Conservation (phyloP, 2,113 vertebrate species). For the Gracilinanus agilis region DNA sequence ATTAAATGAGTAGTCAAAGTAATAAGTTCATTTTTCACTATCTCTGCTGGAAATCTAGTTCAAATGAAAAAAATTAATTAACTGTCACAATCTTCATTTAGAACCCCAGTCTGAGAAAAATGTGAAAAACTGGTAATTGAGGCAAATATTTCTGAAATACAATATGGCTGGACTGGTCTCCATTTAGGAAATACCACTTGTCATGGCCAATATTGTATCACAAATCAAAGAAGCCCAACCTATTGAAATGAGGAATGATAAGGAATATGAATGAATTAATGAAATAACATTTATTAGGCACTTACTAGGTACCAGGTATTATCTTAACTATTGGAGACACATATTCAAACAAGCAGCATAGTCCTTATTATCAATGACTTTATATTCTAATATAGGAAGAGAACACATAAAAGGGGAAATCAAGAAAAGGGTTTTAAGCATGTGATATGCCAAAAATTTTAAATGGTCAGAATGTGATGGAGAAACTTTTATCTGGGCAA, state of each 20-base stretch:
- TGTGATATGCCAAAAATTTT: not conserved
- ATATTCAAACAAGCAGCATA: not conserved
- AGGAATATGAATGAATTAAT: not conserved
- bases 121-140: too few relatives aligned
- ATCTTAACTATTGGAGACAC: too few relatives aligned
- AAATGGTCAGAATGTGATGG: not conserved
- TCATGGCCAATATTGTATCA: not conserved
- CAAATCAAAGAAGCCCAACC: not conserved
- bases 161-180: not conserved
- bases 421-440: not conserved
- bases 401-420: not conserved
- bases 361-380: not conserved
- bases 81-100: not conserved
- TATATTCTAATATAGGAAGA: not conserved
- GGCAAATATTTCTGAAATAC: too few relatives aligned
- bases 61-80: not conserved
- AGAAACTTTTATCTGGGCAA: not conserved
- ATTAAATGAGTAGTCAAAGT: not conserved
- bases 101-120: not conserved
- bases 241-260: not conserved
- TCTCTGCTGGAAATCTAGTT: not conserved
- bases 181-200: not conserved
- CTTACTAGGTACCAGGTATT: not conserved
- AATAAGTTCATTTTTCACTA: not conserved
- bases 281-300: not conserved